Conservation (phyloP, 2,113 vertebrate genomes). For the Prinia subflava region DNA sequence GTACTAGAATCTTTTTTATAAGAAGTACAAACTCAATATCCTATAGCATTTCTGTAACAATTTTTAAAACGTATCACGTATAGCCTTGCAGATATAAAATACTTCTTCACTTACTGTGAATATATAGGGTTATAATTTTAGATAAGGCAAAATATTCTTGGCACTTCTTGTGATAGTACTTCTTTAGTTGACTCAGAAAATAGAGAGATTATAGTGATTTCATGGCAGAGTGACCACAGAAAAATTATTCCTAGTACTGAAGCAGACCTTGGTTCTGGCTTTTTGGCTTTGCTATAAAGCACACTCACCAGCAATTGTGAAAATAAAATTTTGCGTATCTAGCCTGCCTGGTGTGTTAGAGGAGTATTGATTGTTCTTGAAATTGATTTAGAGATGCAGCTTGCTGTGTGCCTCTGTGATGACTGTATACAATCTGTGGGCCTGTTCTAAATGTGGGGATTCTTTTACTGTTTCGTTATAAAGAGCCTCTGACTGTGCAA, state of each 20-base stretch:
- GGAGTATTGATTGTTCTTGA: not conserved
- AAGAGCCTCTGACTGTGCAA: not conserved
- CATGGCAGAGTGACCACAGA: constrained; percentile 5
- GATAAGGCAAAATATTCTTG: constrained; percentile 24
- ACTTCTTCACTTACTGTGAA: not conserved
- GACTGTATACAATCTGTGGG: not conserved
- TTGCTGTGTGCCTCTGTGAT: not conserved
- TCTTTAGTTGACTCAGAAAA: not conserved
- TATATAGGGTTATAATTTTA: constrained; percentile 19
- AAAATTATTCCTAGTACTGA: not conserved
- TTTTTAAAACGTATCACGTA: not conserved
- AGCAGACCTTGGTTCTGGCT: not conserved
- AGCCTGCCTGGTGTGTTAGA: not conserved
- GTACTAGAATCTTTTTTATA: not conserved
- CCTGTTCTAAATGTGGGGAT: not conserved
- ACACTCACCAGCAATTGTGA: not conserved
- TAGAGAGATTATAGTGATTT: constrained; percentile 10
- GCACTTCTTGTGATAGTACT: not conserved
- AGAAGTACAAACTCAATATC: not conserved
- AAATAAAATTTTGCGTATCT: not conserved
- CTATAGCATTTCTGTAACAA: not conserved
- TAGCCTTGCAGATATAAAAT: not conserved
- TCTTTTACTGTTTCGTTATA: not conserved
- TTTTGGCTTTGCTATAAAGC: not conserved
- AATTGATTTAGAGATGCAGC: not conserved